These are phyloP conservation scores for Characodon lateralis DNA, from an alignment of 2,797 vertebrate genomes.

Conservation along the genomic window DNA sequence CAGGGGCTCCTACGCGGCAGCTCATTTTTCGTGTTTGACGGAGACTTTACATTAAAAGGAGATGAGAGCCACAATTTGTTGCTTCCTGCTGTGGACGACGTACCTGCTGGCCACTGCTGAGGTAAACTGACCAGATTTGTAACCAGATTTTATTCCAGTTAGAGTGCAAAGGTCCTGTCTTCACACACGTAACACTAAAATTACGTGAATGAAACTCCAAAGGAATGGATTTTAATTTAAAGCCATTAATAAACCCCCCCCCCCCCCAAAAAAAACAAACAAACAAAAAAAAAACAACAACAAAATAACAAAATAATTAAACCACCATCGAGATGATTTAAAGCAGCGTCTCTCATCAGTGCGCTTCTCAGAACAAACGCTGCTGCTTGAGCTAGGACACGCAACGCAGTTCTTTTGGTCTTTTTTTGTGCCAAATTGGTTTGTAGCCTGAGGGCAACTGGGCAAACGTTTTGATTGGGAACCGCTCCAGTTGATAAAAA, in stretches of 20 bases:
- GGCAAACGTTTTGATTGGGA: slow-evolving; percentile 70
- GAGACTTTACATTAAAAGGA: slow-evolving; percentile 86
- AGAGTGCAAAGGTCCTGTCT: slow-evolving; percentile 55
- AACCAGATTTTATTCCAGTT: slow-evolving; percentile 28
- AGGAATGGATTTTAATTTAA: neutral
- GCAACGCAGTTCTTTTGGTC: slow-evolving; percentile 62
- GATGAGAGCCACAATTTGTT: slow-evolving; percentile 93
- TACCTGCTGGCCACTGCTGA: slow-evolving; percentile 89
- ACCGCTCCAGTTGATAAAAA: slow-evolving; percentile 69
- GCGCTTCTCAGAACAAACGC: slow-evolving; percentile 15
- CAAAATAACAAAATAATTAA: neutral
- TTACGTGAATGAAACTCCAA: neutral
- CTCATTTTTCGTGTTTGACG: slow-evolving; percentile 81
- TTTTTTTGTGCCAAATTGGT: slow-evolving; percentile 71
- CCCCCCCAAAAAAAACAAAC: neutral
- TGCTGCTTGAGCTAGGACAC: slow-evolving; percentile 39
- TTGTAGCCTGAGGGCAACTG: slow-evolving; percentile 59
- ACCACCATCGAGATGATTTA: neutral
- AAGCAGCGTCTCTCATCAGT: neutral
- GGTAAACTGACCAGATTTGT: slow-evolving; percentile 79
- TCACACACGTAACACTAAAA: neutral
- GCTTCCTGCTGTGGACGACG: slow-evolving; percentile 89
- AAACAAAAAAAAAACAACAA: neutral
- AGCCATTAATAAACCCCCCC: no score
- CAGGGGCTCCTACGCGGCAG: slow-evolving; percentile 86